Evolutionary conservation across 2,113 vertebrate species (phyloP).

Genomic region (Cynopterus brachyotis): DNA sequence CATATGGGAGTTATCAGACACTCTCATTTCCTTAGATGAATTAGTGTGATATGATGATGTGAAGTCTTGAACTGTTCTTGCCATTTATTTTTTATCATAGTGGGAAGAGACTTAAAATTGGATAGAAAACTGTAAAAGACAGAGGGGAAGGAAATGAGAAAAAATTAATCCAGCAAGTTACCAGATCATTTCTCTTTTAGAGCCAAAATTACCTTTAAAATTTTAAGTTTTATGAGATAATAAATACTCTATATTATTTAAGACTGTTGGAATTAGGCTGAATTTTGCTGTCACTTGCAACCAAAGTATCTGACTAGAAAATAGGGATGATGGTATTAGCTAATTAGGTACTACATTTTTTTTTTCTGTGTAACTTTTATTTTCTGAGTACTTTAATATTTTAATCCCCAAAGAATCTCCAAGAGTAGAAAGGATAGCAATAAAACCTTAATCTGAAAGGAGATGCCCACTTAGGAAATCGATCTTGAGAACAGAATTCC

Average conservation of each 20-base stretch:
- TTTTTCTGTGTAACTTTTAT: background rate
- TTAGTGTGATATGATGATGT: background rate
- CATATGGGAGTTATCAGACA: background rate
- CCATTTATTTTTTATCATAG: background rate
- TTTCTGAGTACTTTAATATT: background rate
- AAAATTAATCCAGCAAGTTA: background rate
- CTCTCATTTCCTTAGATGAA: background rate
- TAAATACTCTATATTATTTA: background rate
- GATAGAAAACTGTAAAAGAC: background rate
- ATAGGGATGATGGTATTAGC: background rate
- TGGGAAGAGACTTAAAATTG: background rate
- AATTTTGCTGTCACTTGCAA: constrained; percentile 16
- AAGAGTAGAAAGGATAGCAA: background rate
- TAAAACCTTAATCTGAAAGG: background rate
- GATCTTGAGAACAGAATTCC: background rate
- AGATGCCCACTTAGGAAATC: background rate
- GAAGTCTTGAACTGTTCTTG: background rate
- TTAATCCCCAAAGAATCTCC: background rate
- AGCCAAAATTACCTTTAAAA: background rate
- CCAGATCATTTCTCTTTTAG: background rate
- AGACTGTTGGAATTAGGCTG: background rate
- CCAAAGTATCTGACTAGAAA: constrained; percentile 3
- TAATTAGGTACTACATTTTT: background rate
- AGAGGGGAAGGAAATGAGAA: background rate
- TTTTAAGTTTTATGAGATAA: background rate